Evolutionary conservation across 2,797 vertebrate genomes (phyloP), one percentile per base, ranked within the genome.

Genomic region (Rallus crepitans): DNA sequence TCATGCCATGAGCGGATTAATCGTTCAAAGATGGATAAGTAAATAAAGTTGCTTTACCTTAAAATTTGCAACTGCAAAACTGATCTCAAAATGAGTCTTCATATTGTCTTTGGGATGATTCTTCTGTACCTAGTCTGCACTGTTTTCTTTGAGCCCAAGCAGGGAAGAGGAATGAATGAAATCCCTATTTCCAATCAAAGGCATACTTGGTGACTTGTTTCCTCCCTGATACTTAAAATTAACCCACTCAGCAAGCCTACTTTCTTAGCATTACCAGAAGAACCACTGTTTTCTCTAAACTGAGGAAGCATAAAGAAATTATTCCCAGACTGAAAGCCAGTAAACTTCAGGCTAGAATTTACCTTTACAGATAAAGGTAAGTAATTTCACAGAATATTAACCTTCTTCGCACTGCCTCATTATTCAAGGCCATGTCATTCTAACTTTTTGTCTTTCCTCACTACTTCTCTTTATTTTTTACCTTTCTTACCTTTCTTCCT

Each of bases 271-370:
- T 82, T 82, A 56, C 11, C 33, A 59, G 27, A 84, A 79, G 12
- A 79, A 42, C 45, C 37, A 28, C 25, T 81, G 23, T 64, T 94
- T 88, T 64, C 50, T 86, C 57, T 90, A 83, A 83, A 23, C 3
- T 88, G 50, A 86, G 31, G n/a, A 77, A 87, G 19, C 66, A 82
- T 24, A 68, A 78, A 82, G 14, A 68, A 79, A 80, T 83, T 91
- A 72, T 71, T 86, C 35, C 42, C 30, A 78, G 55, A 65, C 27
- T 83, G 65, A 91, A 92, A 91, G 45, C 33, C 35, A 69, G 57
- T 87, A 65, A 82, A 93, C 64, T 91, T 86, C 31, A 87, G n/a
- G 28, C 31, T 73, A 78, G 57, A 87, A 82, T 86, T 93, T 94
- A 78, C 73, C 81, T 82, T 77, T 65, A 31, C 40, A 93, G 40